Base-by-base conservation (phyloP, 2,113 vertebrate species). In the Corythornis madagascariensis region DNA sequence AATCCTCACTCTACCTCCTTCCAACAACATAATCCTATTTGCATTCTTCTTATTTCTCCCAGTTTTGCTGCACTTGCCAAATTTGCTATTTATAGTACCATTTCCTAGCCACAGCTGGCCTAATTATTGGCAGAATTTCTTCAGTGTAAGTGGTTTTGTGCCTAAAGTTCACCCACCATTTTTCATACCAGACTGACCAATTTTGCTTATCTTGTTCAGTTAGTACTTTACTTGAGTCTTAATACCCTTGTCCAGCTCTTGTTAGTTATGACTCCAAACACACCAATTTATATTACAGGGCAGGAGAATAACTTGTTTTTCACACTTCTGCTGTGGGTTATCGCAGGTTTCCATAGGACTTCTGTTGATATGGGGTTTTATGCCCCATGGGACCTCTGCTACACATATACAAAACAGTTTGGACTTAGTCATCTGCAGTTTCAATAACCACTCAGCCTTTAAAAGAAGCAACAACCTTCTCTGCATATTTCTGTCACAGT, bases 71-170 rank as follows among this genome's bases (percentile, higher is more conserved):
- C 19, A 50, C 16, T 42, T 60, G 10, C 9, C 28, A 71, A 70
- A 70, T 17, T 14, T 60, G 2, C 33, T 65, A 31, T 43, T 86
- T 65, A 12, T 28, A 66, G 6, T 24, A 29, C 17, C 1, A 2
- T 73, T 87, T 66, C 17, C 26, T 26, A 50, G 12, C 2, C n/a
- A 70, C 6, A 0, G 0, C 3, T 45, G 10, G 8, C 17, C 11
- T 40, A 43, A n/a, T n/a, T 43, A 35, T 11, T 16, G 29, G 35
- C 5, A 66, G 25, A 15, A 61, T 43, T 80, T 28, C 10, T 53
- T 87, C 21, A 31, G 2, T 38, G 21, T 29, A 4, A 63, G 12
- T 59, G 20, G 9, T 8, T 79, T 76, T 78, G 47, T 82, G 18
- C 7, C 42, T 38, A n/a, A n/a, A 67, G 5, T 35, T 85, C 6